Base-by-base conservation (phyloP, 2,797 vertebrate genomes). In the Arremon brunneinucha region DNA sequence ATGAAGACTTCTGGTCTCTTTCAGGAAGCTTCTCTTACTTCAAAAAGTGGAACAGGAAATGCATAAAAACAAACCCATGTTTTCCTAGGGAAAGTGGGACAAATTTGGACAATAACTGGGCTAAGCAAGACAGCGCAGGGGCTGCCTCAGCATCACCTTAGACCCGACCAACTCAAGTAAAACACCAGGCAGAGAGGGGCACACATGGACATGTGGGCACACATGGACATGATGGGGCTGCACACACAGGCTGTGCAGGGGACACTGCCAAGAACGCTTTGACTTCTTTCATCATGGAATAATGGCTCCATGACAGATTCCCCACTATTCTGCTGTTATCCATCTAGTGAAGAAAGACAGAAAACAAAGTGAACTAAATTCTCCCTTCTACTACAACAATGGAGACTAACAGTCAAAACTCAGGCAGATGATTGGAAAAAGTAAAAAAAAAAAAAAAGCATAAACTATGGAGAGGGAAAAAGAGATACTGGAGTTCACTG, bases 321-420 rank as follows among this genome's bases (percentile, higher is more conserved):
- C 81, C 43, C 11, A 18, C 83, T 87, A 90, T 72, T 81, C 87
- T 37, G 26, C 67, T 82, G 32, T 89, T 93, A 93, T 28, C 78
- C 63, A 41, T 76, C 81, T 70, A 55, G 49, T 27, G 47, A 84
- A 82, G 47, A 84, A 59, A 82, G 80, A 69, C 49, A 78, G 71
- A 84, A 80, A 85, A 52, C 21, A 32, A 84, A 87, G 81, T 39
- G 32, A 87, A 62, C 39, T 50, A 74, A 81, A 92, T 68, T 81
- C 43, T 88, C 47, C 13, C 20, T 35, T 86, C 69, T 69, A 80
- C 12, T 49, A 52, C 59, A 90, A 72, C 65, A 86, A 83, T 44
- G 46, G 30, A 76, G 56, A 16, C 24, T 52, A 57, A 57, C 0
- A 2, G 53, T 75, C 43, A 81, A 88, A 96, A 86, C 30, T 24